Percentiles rank a stretch among this genome's conserved stretches.
Conservation (phyloP, 2,113 vertebrate genomes). For the Recurvirostra avosetta region DNA sequence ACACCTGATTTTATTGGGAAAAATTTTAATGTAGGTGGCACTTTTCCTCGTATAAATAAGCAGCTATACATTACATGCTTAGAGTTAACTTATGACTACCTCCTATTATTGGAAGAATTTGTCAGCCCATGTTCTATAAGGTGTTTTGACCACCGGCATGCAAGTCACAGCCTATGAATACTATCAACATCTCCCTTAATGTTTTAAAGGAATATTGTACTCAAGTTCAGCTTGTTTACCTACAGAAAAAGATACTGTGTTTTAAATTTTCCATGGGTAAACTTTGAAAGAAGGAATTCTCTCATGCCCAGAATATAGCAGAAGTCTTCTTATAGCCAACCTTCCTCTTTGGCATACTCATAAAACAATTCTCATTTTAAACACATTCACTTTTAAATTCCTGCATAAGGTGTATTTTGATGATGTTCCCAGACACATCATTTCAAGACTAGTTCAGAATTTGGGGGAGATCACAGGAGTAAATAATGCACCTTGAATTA, state of each 20-base stretch:
- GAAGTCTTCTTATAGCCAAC: background rate
- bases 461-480: background rate
- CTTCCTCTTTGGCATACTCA: background rate
- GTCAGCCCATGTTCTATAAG: background rate
- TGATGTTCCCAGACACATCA: background rate
- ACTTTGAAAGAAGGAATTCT: slow-evolving; percentile 5
- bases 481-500: background rate
- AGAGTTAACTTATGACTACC: background rate
- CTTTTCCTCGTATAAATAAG: background rate
- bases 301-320: slow-evolving; percentile 9
- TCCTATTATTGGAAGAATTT: background rate
- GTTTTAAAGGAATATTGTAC: slow-evolving; percentile 1
- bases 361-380: background rate
- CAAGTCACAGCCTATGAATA: background rate
- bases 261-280: slow-evolving; percentile 31
- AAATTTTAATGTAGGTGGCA: background rate
- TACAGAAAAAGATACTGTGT: background rate
- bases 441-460: background rate
- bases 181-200: slow-evolving; percentile 10
- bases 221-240: slow-evolving; percentile 47
- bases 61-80: background rate
- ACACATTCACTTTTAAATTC: background rate
- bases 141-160: background rate
- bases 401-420: background rate
- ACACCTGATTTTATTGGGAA: background rate